Evolutionary conservation across 2,888 invertebrate species (phyloP), one percentile per base, ranked within the genome.

Genomic region (Cheilosia vulpina): DNA sequence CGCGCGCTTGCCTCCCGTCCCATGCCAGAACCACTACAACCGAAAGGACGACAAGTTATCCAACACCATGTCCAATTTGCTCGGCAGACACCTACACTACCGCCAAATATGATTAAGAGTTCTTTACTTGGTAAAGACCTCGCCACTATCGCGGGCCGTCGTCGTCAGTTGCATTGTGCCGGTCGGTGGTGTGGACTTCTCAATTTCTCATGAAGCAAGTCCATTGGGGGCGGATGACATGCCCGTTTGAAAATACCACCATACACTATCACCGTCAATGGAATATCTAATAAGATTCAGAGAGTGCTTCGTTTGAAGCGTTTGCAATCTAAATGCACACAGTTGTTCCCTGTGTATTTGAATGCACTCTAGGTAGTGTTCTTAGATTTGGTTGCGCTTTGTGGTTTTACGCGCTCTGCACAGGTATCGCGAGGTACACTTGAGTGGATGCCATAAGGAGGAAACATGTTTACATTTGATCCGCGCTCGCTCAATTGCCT

Each of bases 111-210:
- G 84, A 84, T 84, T 50, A 80, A 84, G 65, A 84, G 60, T 69
- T 84, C 79, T 84, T 73, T 75, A 79, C 84, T 84, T 79, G 84
- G 84, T 71, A 84, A 84, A 84, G 84, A 84, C 79, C 84, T 80
- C 84, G 79, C 60, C 69, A 75, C 52, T 62, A 65, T 58, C 66
- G 77, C 38, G 38, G 38, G 38, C 58, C 41, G 53, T 31, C 21
- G 53, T 38, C 38, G 53, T 38, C 38, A n/a, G 53, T 24, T 38
- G 60, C 69, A 17, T 31, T 13, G 34, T 17, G 45, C n/a, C 52
- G 21, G 45, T 55, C 19, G 17, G 43, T 43, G 60, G 45, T 21
- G 75, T 75, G 77, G 77, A 77, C 72, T 11, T 38, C 13, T 11
- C 31, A 31, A 38, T 13, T 77, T 84, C 75, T 69, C 58, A 53